These are phyloP conservation scores for Mesitornis unicolor DNA, from an alignment of 2,113 vertebrate species.

Conservation along the genomic window DNA sequence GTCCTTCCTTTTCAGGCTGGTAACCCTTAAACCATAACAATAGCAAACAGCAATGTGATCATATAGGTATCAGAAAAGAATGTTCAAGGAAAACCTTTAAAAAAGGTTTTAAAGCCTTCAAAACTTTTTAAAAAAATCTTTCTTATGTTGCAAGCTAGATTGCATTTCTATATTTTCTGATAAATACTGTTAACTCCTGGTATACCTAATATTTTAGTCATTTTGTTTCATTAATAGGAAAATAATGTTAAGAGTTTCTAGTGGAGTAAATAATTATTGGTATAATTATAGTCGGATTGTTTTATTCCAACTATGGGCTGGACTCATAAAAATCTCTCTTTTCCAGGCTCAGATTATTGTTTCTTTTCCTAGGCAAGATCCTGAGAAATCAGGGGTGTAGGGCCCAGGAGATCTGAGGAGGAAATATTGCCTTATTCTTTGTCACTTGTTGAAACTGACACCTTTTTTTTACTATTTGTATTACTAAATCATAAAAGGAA, in stretches of 20 bases:
- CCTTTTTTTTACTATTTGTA: not conserved
- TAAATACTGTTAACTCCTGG: not conserved
- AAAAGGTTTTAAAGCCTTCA: fast-evolving
- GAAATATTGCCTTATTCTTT: not conserved
- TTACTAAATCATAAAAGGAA: not conserved
- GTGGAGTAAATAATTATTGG: not conserved
- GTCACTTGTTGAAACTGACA: not conserved
- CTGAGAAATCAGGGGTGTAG: not conserved
- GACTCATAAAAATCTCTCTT: not conserved
- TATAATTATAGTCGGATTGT: not conserved
- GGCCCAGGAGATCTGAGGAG: not conserved
- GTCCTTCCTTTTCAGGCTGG: too few relatives aligned
- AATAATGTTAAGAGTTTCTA: not conserved
- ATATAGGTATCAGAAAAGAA: not conserved
- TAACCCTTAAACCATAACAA: too few relatives aligned
- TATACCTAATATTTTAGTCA: not conserved
- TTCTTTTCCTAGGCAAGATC: not conserved
- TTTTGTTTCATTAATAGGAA: not conserved
- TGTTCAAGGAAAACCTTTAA: not conserved
- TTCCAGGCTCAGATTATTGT: not conserved
- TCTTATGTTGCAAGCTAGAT: not conserved
- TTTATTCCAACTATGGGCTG: not conserved
- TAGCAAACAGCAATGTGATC: not conserved
- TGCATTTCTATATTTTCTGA: not conserved
- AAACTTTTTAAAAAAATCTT: not conserved